phyloP scores from a whole-genome alignment of 2,888 invertebrate genomes.

The Vesta saturnalis region DNA sequence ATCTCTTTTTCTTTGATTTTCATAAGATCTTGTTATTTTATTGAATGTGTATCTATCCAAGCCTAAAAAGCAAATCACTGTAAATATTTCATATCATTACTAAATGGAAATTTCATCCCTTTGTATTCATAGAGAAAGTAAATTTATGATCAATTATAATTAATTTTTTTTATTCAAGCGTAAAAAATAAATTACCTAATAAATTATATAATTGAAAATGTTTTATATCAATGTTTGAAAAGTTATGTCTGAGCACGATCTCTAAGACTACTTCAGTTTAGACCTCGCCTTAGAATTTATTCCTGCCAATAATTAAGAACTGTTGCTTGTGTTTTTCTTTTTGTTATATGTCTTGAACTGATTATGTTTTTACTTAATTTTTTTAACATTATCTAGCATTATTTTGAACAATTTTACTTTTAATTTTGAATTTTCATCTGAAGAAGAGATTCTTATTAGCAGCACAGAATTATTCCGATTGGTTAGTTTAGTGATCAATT shows the following conservation, averaged over 20 bases:
- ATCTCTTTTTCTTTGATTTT: constrained; percentile 1
- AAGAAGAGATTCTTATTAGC: too few relatives aligned
- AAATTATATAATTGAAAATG: too few relatives aligned
- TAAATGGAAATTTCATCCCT: too few relatives aligned
- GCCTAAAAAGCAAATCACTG: not conserved
- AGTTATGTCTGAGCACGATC: not conserved
- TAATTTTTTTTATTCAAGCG: not conserved
- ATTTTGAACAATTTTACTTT: too few relatives aligned
- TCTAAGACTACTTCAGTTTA: not conserved
- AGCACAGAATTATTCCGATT: too few relatives aligned
- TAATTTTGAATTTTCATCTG: too few relatives aligned
- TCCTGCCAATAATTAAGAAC: not conserved
- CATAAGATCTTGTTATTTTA: not conserved
- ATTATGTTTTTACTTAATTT: too few relatives aligned
- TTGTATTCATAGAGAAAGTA: too few relatives aligned
- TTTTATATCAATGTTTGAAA: too few relatives aligned
- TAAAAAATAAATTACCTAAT: not conserved
- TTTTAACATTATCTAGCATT: not conserved
- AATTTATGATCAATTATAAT: not conserved
- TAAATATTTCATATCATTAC: not conserved
- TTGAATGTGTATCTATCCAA: not conserved
- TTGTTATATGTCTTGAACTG: too few relatives aligned
- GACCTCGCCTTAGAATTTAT: not conserved
- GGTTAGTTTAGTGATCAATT: too few relatives aligned
- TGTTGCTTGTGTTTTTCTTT: not conserved